phyloP scores from a whole-genome alignment of 2,888 invertebrate genomes.

The Cecidostiba fungosa region DNA sequence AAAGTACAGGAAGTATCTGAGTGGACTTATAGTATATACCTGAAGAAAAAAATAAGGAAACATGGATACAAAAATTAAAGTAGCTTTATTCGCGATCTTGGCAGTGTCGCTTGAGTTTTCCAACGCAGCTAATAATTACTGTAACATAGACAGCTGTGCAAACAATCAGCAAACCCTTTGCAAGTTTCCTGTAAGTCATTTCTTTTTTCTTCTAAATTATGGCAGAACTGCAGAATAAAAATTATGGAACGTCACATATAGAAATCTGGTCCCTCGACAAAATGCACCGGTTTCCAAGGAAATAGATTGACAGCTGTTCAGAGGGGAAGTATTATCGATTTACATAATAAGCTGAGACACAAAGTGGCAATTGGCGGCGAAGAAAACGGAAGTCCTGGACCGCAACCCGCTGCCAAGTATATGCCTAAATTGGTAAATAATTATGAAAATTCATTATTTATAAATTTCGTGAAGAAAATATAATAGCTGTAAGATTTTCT shows the following conservation, averaged over 20 bases:
- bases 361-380: conserved; percentile 68
- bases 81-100: neutral
- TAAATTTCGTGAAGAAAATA: neutral
- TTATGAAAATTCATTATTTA: neutral
- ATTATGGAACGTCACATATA: neutral
- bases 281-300: neutral
- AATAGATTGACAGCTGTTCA: conserved; percentile 50
- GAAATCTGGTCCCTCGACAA: neutral
- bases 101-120: neutral
- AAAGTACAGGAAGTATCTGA: neutral
- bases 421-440: conserved; percentile 66
- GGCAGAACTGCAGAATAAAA: neutral
- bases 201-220: neutral
- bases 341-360: conserved; percentile 66
- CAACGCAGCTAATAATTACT: neutral
- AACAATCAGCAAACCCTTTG: neutral
- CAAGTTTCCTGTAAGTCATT: neutral
- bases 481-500: neutral
- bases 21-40: neutral
- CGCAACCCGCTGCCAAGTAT: conserved; percentile 66
- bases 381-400: conserved; percentile 67
- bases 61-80: neutral
- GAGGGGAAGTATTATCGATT: conserved; percentile 51
- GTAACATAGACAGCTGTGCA: neutral
- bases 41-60: neutral